Base-by-base conservation (phyloP, 2,888 invertebrate genomes). In the Tinea pellionella region DNA sequence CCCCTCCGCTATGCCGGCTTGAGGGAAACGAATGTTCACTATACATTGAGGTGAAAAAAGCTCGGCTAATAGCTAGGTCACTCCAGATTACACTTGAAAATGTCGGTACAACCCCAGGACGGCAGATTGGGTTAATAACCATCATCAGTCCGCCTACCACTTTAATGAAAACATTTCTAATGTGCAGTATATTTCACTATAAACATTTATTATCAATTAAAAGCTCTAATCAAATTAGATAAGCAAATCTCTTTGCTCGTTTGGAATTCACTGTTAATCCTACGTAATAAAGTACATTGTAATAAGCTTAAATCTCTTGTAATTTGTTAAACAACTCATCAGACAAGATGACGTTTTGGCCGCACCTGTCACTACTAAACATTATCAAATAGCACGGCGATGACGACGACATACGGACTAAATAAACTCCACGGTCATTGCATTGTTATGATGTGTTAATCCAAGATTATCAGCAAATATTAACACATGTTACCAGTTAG, bases 371-470 rank as follows among this genome's bases (percentile, higher is more conserved):
- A 73, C 65, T 68, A 61, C 72, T 81, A 83, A 85, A 78, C 71
- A 70, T 69, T 70, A 73, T 77, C 78, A 75, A 79, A 85, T 82
- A 70, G 71, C 63, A 18, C n/a, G 66, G 68, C 74, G 82, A 80
- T 86, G 86, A 18, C n/a, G 66, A 68, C 74, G 82, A 80, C 86
- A 87, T 77, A 85, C 78, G 86, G 82, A 66, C 74, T 80, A 73
- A 86, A 83, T 78, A 86, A 87, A 86, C 85, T 72, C 72, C 72
- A 75, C 69, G 80, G 83, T 86, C 86, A 87, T 86, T 81, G 80
- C 85, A 85, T 86, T 86, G 84, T 87, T 87, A 87, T 86, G 83
- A 86, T 80, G 86, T 86, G 87, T 85, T 86, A 86, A 86, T 85
- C 82, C 85, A 66, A 80, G 85, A 85, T 87, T 87, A 87, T 80